Evolutionary conservation across 2,113 vertebrate genomes (phyloP), one percentile per base, ranked within the genome.

Genomic region (Callipepla californica): DNA sequence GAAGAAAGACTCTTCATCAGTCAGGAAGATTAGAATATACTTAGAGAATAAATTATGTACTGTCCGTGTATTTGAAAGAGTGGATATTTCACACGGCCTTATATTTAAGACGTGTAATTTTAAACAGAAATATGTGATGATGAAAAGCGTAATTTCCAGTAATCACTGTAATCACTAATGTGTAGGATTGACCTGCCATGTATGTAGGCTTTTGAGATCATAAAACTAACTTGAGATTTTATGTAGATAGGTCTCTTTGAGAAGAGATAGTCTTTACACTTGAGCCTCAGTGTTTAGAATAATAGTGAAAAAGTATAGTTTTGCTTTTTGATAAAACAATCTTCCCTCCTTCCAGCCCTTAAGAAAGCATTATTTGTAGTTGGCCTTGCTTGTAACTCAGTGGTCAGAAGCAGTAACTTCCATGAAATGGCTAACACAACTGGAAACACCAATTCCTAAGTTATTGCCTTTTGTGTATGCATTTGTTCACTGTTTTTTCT

Each of bases 171-270:
- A 30, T 47, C 6, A 12, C 47, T 23, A 21, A 40, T 6, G 22
- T 36, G 25, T 69, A 8, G n/a, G 9, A 6, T 61, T 73, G 38
- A 50, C 23, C 40, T 65, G 42, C 15, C 4, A 0, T 0, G 0
- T 53, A n/a, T 0, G 5, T 3, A 78, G 42, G 36, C 15, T 59
- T 70, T 51, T 32, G 42, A 63, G 75, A 62, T 13, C 19, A 10
- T 32, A 65, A 70, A 70, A 58, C 16, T 23, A 66, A 30, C 15
- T 1, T 4, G 36, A 72, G 28, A 30, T 65, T 57, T 62, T 66
- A 34, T 30, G 57, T 57, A 48, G 44, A 17, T 48, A 28, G 45
- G 6, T 5, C 21, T 50, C 9, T 70, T 45, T 38, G 61, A 73
- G 28, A 61, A 40, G 53, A 74, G 21, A 8, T 28, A 38, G 32